These are phyloP conservation scores for Drosophila mulleri DNA, from an alignment of 2,888 invertebrate genomes.

Conservation along the genomic window DNA sequence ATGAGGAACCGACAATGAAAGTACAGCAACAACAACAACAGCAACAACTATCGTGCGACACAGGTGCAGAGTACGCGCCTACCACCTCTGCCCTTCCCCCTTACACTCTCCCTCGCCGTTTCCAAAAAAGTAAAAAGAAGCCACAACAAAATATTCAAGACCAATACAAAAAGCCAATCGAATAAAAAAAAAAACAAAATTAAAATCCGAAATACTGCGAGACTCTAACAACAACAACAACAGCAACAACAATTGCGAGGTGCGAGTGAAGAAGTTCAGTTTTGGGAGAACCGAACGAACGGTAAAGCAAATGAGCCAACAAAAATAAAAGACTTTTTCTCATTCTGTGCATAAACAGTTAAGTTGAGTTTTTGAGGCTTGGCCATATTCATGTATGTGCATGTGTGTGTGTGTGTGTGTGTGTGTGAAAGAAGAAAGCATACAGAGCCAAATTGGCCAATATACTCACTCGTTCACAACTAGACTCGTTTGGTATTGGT, in stretches of 20 bases:
- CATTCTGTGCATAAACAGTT: slow-evolving; percentile 73
- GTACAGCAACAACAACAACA: slow-evolving; percentile 46
- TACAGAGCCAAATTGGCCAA: slow-evolving; percentile 46
- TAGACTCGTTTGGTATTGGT: slow-evolving; percentile 57
- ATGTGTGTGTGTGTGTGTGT: slow-evolving; percentile 20
- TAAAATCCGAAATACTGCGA: slow-evolving; percentile 17
- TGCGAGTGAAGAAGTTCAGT: slow-evolving; percentile 36
- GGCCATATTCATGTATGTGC: slow-evolving; percentile 45
- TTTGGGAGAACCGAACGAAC: slow-evolving; percentile 67
- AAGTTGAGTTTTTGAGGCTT: slow-evolving; percentile 74
- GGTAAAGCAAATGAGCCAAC: slow-evolving; percentile 73
- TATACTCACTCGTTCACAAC: slow-evolving; percentile 31
- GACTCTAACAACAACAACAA: slow-evolving; percentile 9
- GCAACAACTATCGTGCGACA: slow-evolving; percentile 25
- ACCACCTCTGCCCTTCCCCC: not conserved
- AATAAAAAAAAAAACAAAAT: slow-evolving; percentile 53
- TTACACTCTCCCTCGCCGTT: not conserved
- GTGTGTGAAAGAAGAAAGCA: slow-evolving; percentile 58
- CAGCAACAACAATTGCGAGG: slow-evolving; percentile 31
- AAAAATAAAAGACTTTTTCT: slow-evolving; percentile 47
- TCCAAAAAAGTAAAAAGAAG: slow-evolving; percentile 8
- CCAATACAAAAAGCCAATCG: slow-evolving; percentile 50
- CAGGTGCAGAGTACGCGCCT: slow-evolving; percentile 45
- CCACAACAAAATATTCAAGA: slow-evolving; percentile 41
- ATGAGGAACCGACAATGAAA: slow-evolving; percentile 54